Base-by-base conservation (phyloP, 2,888 invertebrate species). In the Poecilus cupreus region DNA sequence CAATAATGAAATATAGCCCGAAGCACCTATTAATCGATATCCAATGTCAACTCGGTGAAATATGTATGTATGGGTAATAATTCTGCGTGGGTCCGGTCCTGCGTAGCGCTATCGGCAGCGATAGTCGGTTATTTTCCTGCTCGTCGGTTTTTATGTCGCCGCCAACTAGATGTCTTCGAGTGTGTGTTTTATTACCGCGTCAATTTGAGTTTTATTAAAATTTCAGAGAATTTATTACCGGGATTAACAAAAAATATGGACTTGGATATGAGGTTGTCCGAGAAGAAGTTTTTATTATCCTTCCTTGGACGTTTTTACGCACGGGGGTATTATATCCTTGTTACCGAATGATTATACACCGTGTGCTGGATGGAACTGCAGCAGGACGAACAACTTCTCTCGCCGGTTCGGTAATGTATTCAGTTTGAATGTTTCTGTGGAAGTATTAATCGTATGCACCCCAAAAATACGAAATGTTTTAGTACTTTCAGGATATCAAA, bases 161-260 rank as follows among this genome's bases (percentile, higher is more conserved):
- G 54, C 43, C 76, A 20, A 75, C 76, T 76, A 20, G 76, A 76
- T 54, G 24, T 57, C 76, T 76, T 76, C 76, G 57, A 72, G 46
- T 49, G 72, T 72, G 72, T 72, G 72, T 76, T 76, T 76, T 76
- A 76, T 57, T 39, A 57, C 76, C 37, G 57, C 57, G 76, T 57
- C 76, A 76, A 76, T 76, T 76, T 76, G 76, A 54, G 76, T 76
- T 76, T 76, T 76, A 76, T 76, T 76, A 76, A 76, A 76, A 76
- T 76, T 76, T 57, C 57, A 43, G 20, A 32, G 54, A 76, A 76
- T 76, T 76, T 76, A 76, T 76, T 76, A 76, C 76, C 4, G 22
- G 76, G 57, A 76, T 76, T 76, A 76, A 76, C 76, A 76, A 76
- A 76, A 76, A 76, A 76, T 76, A 76, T 57, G 54, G 76, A 76